Conservation (phyloP, 2,888 invertebrate genomes). For the Coecobrya sp. region DNA sequence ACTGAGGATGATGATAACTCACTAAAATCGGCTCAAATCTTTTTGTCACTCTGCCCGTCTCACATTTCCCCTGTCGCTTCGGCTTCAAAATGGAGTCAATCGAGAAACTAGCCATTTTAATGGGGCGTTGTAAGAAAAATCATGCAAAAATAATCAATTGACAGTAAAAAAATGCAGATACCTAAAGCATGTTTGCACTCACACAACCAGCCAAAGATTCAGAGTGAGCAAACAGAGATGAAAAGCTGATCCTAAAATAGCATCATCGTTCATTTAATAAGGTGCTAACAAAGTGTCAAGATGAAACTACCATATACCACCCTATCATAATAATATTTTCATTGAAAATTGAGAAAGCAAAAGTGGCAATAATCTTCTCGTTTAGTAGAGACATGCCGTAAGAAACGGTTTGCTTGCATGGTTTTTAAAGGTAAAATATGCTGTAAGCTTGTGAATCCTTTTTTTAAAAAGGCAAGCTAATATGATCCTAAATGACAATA, state of each 20-base stretch:
- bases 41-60: neutral
- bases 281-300: neutral
- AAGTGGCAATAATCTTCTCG: no score
- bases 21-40: no score
- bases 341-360: constrained; percentile 6
- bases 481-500: no score
- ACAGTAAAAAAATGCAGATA: no score
- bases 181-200: neutral
- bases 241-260: neutral
- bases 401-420: no score
- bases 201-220: neutral
- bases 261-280: constrained; percentile 15
- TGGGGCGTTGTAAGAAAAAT: neutral
- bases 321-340: neutral
- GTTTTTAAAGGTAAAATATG: no score
- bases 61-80: neutral
- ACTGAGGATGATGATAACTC: no score
- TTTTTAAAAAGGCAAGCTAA: no score
- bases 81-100: constrained; percentile 32
- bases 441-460: no score
- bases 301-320: neutral
- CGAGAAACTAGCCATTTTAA: constrained; percentile 38
- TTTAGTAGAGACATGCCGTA: no score
- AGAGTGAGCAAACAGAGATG: neutral
- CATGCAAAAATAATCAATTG: no score